These are phyloP conservation scores for Rattus norvegicus DNA, from an alignment of 2,113 vertebrate species.

Conservation along the genomic window GRCr8 NC_086021.1:175685001-175685500, in stretches of 20 bases:
- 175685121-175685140: neutral
- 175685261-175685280: neutral
- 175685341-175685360: neutral
- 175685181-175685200: neutral
- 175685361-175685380: neutral
- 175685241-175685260: neutral
- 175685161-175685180: neutral
- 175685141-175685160: slow-evolving; percentile 36
- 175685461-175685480: neutral
- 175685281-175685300: rapidly evolving
- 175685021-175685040: neutral
- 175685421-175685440: neutral
- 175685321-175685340: neutral
- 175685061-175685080: neutral
- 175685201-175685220: neutral
- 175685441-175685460: neutral
- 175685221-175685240: neutral
- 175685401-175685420: neutral
- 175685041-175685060: neutral
- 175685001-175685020: neutral
- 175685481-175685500: neutral
- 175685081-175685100: neutral
- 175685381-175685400: neutral
- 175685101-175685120: neutral
- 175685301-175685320: neutral